Conservation (phyloP, 1,140 invertebrate genomes). For the Bacillus rossius region DNA sequence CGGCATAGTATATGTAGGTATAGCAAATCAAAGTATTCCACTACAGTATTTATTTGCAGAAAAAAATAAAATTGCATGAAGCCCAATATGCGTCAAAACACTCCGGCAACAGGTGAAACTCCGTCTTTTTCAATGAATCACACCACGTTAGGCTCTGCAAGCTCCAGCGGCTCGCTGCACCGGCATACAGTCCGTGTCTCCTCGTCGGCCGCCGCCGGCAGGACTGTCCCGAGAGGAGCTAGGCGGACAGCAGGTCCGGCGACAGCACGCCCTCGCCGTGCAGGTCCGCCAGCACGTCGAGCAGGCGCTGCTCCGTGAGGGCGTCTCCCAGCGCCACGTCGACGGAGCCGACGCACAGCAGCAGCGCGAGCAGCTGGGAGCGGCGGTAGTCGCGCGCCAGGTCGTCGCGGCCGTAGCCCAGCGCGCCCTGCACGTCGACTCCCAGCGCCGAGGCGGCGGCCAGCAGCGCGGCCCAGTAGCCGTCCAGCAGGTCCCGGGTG, state of each 20-base stretch:
- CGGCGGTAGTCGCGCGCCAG: constrained; percentile 59
- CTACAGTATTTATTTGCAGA: too few relatives aligned
- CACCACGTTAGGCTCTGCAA: too few relatives aligned
- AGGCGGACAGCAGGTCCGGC: constrained; percentile 24
- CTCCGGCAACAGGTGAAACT: too few relatives aligned
- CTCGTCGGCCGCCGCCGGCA: too few relatives aligned
- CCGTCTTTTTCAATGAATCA: too few relatives aligned
- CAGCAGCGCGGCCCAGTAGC: constrained; percentile 60
- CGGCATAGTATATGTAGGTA: too few relatives aligned
- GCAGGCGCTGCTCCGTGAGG: constrained; percentile 60
- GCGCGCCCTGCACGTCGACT: constrained; percentile 51
- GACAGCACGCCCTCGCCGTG: constrained; percentile 48
- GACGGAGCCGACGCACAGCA: constrained; percentile 72
- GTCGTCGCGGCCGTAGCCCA: constrained; percentile 48
- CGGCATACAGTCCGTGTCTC: too few relatives aligned
- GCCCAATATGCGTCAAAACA: too few relatives aligned
- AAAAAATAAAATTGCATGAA: too few relatives aligned
- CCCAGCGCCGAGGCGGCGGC: constrained; percentile 47
- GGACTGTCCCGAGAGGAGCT: too few relatives aligned
- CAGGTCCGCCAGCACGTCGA: constrained; percentile 54
- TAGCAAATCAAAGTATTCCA: too few relatives aligned
- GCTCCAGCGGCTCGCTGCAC: too few relatives aligned
- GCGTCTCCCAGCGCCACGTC: constrained; percentile 64
- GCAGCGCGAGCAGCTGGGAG: constrained; percentile 63
- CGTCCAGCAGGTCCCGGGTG: constrained; percentile 52